Evolutionary conservation across 2,888 invertebrate species (phyloP), one percentile per base, ranked within the genome.

Genomic region (Drosophila buzzatii): DNA sequence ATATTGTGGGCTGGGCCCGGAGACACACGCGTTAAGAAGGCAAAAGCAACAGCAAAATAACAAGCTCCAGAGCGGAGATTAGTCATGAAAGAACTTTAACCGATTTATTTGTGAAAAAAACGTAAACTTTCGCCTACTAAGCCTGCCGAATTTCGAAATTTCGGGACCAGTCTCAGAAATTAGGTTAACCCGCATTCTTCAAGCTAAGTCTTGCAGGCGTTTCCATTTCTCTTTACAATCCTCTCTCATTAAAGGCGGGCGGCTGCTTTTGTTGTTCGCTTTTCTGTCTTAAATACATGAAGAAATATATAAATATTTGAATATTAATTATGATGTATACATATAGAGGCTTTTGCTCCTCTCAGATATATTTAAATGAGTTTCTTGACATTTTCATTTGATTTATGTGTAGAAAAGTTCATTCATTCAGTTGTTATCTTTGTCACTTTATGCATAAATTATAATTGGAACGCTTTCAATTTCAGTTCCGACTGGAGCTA

Each of bases 351-450:
- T 58, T 52, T 70, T 59, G 44, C 31, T 57, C 57, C 55, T 23
- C 42, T 31, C 52, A 31, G 12, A 67, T 62, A 68, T 76, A 81
- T 79, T 81, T 81, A 81, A 82, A 82, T 76, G 83, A 81, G 79
- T 82, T 85, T 73, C 56, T 63, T 69, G 67, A 71, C 81, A 85
- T 78, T 78, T 82, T 65, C 70, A 56, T 14, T 51, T 73, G 64
- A 80, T 80, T 74, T 68, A 70, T 70, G 74, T 20, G 33, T 47
- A 39, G 77, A 70, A 55, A 57, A 53, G 63, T 49, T 70, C 63
- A 62, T 68, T 58, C 51, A 51, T 57, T 70, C 41, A 27, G 44
- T 57, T 44, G 35, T 49, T 4, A 49, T 59, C 51, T 35, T 42
- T 49, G 57, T 68, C 42, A 55, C 20, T 63, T 63, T 65, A 51